These are phyloP conservation scores for Eilema sororculum DNA, from an alignment of 2,888 invertebrate genomes.

Conservation along the genomic window DNA sequence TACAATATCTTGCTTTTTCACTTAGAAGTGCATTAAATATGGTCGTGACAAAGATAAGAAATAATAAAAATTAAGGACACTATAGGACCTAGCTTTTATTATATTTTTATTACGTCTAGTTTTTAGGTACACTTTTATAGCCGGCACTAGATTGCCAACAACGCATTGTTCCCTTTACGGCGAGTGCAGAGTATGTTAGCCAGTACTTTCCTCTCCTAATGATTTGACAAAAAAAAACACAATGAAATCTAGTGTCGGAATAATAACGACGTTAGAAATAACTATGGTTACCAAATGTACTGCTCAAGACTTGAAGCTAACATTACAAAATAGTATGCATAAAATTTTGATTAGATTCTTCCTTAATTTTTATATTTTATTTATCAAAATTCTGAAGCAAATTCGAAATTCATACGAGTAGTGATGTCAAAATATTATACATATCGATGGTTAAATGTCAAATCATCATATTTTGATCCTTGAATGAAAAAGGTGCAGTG, in stretches of 20 bases:
- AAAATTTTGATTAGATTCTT: too few relatives aligned
- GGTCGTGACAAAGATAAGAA: background rate
- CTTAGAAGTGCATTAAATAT: background rate
- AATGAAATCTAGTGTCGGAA: too few relatives aligned
- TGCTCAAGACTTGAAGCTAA: too few relatives aligned
- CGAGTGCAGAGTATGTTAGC: too few relatives aligned
- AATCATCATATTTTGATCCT: background rate
- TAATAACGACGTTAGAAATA: too few relatives aligned
- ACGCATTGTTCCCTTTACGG: background rate
- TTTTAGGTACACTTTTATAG: background rate
- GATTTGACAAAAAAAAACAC: too few relatives aligned
- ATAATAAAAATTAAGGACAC: background rate
- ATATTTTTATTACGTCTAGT: background rate
- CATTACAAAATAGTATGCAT: too few relatives aligned
- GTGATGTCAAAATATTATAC: background rate
- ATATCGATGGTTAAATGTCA: background rate
- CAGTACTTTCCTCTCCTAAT: too few relatives aligned
- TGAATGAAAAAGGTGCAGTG: background rate
- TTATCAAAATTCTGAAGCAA: background rate
- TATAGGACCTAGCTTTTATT: background rate
- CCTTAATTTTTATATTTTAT: too few relatives aligned
- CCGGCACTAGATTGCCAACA: background rate
- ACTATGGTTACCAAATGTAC: too few relatives aligned
- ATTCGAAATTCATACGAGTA: background rate
- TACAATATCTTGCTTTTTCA: background rate